Evolutionary conservation across 2,888 invertebrate genomes (phyloP).

Genomic region (Lithosia quadra): DNA sequence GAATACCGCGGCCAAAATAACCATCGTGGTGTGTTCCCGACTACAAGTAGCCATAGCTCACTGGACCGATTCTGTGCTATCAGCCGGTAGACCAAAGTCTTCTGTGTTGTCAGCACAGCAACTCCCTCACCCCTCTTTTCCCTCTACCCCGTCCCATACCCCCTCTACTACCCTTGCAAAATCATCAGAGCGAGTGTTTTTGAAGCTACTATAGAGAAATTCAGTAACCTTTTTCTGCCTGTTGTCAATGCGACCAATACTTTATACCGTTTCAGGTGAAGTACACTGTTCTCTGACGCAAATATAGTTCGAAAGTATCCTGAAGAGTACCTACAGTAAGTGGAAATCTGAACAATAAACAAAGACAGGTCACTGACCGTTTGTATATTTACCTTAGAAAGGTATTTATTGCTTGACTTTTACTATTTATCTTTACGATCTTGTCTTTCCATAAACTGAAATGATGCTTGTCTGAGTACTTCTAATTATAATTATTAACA

Average conservation of each 20-base stretch:
- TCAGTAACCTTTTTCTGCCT: too few species aligned
- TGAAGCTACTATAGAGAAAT: too few species aligned
- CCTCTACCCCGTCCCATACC: too few species aligned
- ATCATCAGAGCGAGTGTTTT: too few species aligned
- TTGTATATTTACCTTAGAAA: neutral
- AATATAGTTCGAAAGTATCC: conserved; percentile 12
- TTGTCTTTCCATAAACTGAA: neutral
- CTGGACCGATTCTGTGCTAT: too few species aligned
- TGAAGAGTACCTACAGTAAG: neutral
- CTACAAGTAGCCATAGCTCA: too few species aligned
- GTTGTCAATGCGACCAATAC: neutral
- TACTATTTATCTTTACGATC: conserved; percentile 8
- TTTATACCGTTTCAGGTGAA: conserved; percentile 9
- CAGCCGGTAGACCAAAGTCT: too few species aligned
- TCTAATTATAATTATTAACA: neutral
- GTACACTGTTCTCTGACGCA: conserved; percentile 3
- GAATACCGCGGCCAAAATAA: too few species aligned
- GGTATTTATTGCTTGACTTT: neutral
- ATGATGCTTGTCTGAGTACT: neutral
- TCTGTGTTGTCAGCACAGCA: too few species aligned
- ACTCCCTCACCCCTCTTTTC: too few species aligned
- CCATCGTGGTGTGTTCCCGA: too few species aligned
- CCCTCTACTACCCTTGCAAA: too few species aligned
- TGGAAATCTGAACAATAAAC: conserved; percentile 12
- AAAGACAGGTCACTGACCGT: conserved; percentile 13